A percentile compares a stretch with the other conserved stretches of the same genome.
These are phyloP conservation scores for Microctonus aethiopoides DNA, from an alignment of 2,888 invertebrate species.

Conservation along the genomic window DNA sequence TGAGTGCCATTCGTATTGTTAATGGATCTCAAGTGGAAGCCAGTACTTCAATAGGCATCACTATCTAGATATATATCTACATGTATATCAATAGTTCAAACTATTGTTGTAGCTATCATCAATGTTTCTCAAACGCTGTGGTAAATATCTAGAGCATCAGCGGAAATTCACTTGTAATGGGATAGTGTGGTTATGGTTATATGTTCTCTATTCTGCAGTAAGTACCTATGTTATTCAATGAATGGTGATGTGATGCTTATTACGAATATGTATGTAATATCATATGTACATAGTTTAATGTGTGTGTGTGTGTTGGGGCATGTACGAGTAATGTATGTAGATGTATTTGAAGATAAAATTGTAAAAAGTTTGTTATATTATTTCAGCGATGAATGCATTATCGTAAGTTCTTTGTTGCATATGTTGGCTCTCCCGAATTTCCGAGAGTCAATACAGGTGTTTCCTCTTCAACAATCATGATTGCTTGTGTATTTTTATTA, in stretches of 20 bases:
- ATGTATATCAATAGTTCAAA: background rate
- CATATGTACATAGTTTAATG: too few relatives aligned
- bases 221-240: background rate
- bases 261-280: background rate
- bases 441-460: background rate
- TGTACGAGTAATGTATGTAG: too few relatives aligned
- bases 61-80: background rate
- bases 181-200: slow-evolving; percentile 10
- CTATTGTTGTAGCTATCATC: slow-evolving; percentile 11
- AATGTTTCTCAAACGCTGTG: slow-evolving; percentile 3
- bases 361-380: slow-evolving; percentile 17
- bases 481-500: background rate
- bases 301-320: too few relatives aligned
- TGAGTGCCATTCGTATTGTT: background rate
- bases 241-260: slow-evolving; percentile 7
- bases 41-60: background rate
- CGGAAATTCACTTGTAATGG: slow-evolving; percentile 32
- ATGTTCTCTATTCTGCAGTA: background rate
- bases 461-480: background rate
- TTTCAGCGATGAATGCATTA: slow-evolving; percentile 34
- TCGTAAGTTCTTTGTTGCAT: background rate
- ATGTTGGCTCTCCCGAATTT: background rate
- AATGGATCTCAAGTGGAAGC: slow-evolving; percentile 9
- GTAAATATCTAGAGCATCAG: slow-evolving; percentile 16
- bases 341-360: slow-evolving; percentile 34